Base-by-base conservation (phyloP, 2,888 invertebrate species). In the Mellilla xanthometata region DNA sequence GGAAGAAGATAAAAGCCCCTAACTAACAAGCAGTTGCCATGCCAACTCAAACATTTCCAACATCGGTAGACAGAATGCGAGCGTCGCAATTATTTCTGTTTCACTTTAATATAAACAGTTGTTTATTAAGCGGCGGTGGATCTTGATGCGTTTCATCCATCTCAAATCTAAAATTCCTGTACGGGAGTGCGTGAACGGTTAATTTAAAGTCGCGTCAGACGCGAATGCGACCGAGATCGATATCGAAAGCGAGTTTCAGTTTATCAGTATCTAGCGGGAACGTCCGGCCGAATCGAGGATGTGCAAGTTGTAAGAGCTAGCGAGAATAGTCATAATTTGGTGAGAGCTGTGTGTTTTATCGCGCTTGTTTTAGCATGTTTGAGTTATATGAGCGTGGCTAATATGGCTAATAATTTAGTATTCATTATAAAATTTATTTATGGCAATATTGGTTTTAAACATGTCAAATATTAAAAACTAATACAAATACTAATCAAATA, bases 251-350 rank as follows among this genome's bases (percentile, higher is more conserved):
- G 73, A 78, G 86, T 82, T 83, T 79, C 80, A 80, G 76, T 81
- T 84, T 88, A 89, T 89, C 88, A 79, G 85, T 80, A 75, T 83
- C 86, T 87, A 89, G 88, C 81, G 78, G 76, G 80, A 76, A 84
- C 83, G 81, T 86, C 85, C 83, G 82, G 71, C 72, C 63, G 68
- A 67, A 65, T n/a, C n/a, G n/a, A n/a, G n/a, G n/a, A n/a, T n/a
- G n/a, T n/a, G n/a, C n/a, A n/a, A n/a, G n/a, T n/a, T n/a, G n/a
- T n/a, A n/a, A n/a, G n/a, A n/a, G n/a, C n/a, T n/a, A n/a, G n/a
- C n/a, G n/a, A n/a, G n/a, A n/a, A n/a, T n/a, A n/a, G n/a, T n/a
- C n/a, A n/a, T n/a, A n/a, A n/a, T n/a, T n/a, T n/a, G n/a, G n/a
- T n/a, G n/a, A n/a, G n/a, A n/a, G n/a, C n/a, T n/a, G n/a, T n/a